Percentiles rank a stretch among this genome's conserved stretches.
Conservation (phyloP, 2,113 vertebrate species). For the Tyto alba region DNA sequence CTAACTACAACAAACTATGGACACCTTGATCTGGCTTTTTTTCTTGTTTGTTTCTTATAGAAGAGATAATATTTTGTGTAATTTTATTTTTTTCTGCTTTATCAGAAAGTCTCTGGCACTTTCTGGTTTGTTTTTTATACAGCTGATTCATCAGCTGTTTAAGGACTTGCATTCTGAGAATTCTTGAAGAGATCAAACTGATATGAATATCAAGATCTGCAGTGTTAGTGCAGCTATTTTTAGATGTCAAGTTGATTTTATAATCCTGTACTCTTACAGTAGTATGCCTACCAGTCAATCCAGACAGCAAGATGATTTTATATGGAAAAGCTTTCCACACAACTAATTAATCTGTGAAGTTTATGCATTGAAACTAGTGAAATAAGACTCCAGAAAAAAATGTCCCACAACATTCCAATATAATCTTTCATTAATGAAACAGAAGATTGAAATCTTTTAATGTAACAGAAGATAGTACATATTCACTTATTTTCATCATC, state of each 20-base stretch:
- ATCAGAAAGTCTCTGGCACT: background rate
- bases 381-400: background rate
- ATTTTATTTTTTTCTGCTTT: background rate
- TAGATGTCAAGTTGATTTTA: background rate
- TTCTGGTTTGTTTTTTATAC: background rate
- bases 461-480: background rate
- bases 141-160: background rate
- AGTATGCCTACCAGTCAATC: background rate
- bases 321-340: background rate
- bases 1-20: background rate
- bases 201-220: background rate
- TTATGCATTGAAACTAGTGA: background rate
- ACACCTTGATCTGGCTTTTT: background rate
- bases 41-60: background rate
- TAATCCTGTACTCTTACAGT: background rate
- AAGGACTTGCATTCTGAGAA: background rate
- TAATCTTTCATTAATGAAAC: background rate
- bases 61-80: background rate
- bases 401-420: background rate
- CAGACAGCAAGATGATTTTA: background rate
- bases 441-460: background rate
- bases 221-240: accelerated
- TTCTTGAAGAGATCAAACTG: background rate
- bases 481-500: background rate
- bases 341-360: background rate